These are phyloP conservation scores for Muricea muricata DNA, from an alignment of 92 coral and sea anemone species.

Conservation along the genomic window DNA sequence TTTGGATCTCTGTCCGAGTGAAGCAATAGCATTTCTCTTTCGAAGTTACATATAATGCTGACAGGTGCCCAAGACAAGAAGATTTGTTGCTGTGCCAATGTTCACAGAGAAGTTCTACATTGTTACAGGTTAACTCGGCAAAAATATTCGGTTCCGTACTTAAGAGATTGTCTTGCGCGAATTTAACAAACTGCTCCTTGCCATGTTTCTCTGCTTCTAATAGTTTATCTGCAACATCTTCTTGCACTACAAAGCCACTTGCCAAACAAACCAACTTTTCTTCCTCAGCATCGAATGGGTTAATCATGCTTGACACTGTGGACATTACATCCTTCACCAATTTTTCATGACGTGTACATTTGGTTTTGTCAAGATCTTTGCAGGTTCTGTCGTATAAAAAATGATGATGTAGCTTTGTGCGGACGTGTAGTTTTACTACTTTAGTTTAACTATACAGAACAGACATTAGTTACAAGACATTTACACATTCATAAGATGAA, in stretches of 20 bases:
- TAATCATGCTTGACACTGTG: slow-evolving; percentile 47
- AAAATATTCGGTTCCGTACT: slow-evolving; percentile 36
- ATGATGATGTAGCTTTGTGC: too few species aligned
- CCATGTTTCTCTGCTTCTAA: slow-evolving; percentile 34
- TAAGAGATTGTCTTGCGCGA: slow-evolving; percentile 16
- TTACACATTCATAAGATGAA: too few species aligned
- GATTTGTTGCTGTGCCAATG: not conserved
- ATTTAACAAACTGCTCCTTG: slow-evolving; percentile 27
- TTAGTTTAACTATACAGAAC: too few species aligned
- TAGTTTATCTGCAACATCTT: slow-evolving; percentile 27
- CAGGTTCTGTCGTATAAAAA: slow-evolving; percentile 33
- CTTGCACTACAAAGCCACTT: slow-evolving; percentile 31
- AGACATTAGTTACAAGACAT: too few species aligned
- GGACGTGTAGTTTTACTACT: too few species aligned
- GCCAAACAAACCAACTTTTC: slow-evolving; percentile 27
- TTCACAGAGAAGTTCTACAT: not conserved
- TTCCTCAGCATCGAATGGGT: slow-evolving; percentile 38
- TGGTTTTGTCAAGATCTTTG: slow-evolving; percentile 44
- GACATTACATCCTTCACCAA: slow-evolving; percentile 28
- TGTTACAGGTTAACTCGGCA: slow-evolving; percentile 18
- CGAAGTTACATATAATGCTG: not conserved
- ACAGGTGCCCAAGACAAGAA: not conserved
- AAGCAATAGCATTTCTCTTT: not conserved
- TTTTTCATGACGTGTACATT: slow-evolving; percentile 36
- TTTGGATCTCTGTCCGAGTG: not conserved